Evolutionary conservation across 1,140 invertebrate species (phyloP), one percentile per base, ranked within the genome.

Genomic region (Lepidurus couesii): DNA sequence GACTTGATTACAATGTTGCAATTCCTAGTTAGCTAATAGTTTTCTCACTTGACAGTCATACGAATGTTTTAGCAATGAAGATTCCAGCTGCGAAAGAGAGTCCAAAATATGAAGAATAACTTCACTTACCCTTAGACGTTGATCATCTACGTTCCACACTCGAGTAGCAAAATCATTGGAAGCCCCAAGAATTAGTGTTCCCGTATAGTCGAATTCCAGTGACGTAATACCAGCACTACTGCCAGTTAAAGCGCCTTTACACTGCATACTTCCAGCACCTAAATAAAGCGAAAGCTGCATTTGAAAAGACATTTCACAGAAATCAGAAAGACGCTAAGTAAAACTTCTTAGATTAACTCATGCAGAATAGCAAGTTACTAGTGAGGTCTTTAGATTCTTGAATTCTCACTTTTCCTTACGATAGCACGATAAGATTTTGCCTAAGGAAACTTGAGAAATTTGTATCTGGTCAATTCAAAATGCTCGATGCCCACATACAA

Each of bases 171-270:
- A 96, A 86, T 98, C 97, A 86, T 95, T 96, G 44, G 95, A 97
- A 26, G 96, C 93, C 74, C 92, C 96, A 44, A 98, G 87, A 78
- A 98, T 89, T 81, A 93, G 89, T 26, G 90, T 90, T 47, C 95
- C 95, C 74, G 95, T 93, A 42, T 91, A 89, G 85, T 98, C 96
- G 85, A 97, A 98, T 84, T 98, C 95, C 73, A 98, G 90, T 1
- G 94, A 95, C 90, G 95, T 96, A n/a, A 98, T 92, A 75, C 92
- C 93, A 8, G 93, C 94, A 86, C 97, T 98, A 83, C 95, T 96
- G 7, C 96, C 96, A 11, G 92, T 91, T 44, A 97, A 86, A 78
- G 90, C 89, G 53, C 92, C 93, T 85, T 89, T 91, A 78, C 87
- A 88, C 53, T 42, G 42, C 42, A 77, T 26, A 82, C 24, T 75